Base-by-base conservation (phyloP, 2,797 vertebrate genomes). In the Leuciscus waleckii region DNA sequence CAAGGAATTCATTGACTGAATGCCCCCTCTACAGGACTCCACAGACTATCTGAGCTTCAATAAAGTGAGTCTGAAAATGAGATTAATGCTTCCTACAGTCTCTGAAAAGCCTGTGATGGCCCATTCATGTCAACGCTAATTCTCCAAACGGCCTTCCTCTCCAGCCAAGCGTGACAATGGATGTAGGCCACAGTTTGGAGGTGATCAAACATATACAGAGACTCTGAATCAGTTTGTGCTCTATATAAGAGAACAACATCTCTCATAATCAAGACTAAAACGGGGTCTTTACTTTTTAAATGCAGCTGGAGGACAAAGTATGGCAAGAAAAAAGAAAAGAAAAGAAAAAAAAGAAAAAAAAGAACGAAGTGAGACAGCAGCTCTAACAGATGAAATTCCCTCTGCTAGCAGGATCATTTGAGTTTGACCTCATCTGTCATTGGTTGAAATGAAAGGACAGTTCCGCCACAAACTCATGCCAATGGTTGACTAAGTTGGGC, bases 101-200 rank as follows among this genome's bases (percentile, higher is more conserved):
- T 89, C 87, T 90, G 88, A 51, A 74, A 14, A 89, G 89, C 83
- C 82, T 89, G 89, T 88, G 89, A 90, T 91, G 87, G 89, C 89
- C 83, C 75, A 92, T 91, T 92, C 89, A 92, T 56, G 79, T 87
- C 86, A 49, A 91, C 84, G 90, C 87, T 90, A 90, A 92, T 91
- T 92, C 84, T 87, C 86, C 84, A 90, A 83, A 87, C 80, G 76
- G 51, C 11, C 69, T 63, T 75, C 86, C 86, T 82, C 90, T 87
- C 87, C 88, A 87, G 87, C 81, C 19, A 89, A 67, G 91, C 87
- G 81, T 92, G 91, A 93, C 91, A 86, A 94, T 93, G 92, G 88
- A 92, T 39, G 91, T 91, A 91, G 91, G 90, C 89, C 87, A 32
- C 29, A 21, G 19, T 67, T 71, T 7, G n/a, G 56, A 76, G 21